Evolutionary conservation across 2,113 vertebrate genomes (phyloP), one percentile per base, ranked within the genome.

Genomic region (Galbula dea): DNA sequence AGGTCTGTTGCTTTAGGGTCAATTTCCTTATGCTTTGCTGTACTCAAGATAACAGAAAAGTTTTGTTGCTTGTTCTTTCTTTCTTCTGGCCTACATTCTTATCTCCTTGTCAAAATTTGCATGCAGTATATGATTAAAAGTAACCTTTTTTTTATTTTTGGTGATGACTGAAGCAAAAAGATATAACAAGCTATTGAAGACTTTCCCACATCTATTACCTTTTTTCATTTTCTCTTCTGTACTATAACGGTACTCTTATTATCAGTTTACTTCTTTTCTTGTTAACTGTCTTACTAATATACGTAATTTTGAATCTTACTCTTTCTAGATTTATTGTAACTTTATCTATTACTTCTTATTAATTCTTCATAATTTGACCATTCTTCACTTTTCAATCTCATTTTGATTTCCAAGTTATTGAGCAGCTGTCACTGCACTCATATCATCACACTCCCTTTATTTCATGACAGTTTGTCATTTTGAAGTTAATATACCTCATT

Each of bases 1-100:
- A 86, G 22, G 61, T 94, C 77, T 91, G 4, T 84, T 91, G 65
- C 92, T 89, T 78, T 75, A 93, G 78, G 78, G 69, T 84, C 37
- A 72, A 78, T 84, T 93, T 93, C 57, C 52, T 83, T 72, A 75
- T 46, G 15, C 69, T 87, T 91, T 95, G 9, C 34, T 71, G 15
- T 87, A 82, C 18, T 81, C 2, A 3, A 68, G 78, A 78, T 89
- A 94, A 75, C 34, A 67, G 36, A 55, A 82, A 91, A 82, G 52
- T 87, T 86, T 29, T 82, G 8, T 49, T 68, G 7, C 46, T 59
- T 67, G 7, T 43, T 82, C 43, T 67, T 82, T 80, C 30, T 80
- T 80, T 92, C 29, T 89, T 89, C 15, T 3, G 69, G 30, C 57
- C 30, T 57, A 72, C 15, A 30, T 89, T 89, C 61, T 75, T 87